These are phyloP conservation scores for Sinopyrophorus schimmeli DNA, from an alignment of 2,888 invertebrate species.

Conservation along the genomic window DNA sequence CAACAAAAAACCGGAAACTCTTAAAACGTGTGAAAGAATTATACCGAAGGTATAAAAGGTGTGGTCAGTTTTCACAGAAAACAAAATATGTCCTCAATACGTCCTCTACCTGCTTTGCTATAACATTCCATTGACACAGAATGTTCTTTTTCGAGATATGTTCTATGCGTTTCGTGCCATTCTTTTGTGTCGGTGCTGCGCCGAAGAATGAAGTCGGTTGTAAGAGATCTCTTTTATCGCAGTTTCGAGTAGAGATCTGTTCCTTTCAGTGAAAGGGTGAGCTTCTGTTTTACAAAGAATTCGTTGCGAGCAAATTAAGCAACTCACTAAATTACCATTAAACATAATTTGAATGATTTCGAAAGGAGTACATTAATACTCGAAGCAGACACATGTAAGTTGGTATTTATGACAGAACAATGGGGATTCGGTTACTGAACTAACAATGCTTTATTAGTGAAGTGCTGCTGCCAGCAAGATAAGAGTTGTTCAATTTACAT, in stretches of 20 bases:
- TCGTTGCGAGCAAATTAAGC: constrained; percentile 9
- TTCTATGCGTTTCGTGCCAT: constrained; percentile 39
- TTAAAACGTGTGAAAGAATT: constrained; percentile 55
- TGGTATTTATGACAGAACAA: constrained; percentile 48
- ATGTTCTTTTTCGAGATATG: constrained; percentile 48
- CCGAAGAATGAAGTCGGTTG: constrained; percentile 43
- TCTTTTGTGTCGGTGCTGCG: constrained; percentile 36
- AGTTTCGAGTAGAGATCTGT: too few relatives aligned
- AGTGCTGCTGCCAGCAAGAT: constrained; percentile 52
- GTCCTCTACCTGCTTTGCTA: constrained; percentile 46
- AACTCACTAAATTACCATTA: constrained; percentile 9
- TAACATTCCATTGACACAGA: constrained; percentile 54
- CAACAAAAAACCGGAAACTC: constrained; percentile 56
- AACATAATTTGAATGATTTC: constrained; percentile 10
- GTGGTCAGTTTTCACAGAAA: constrained; percentile 57
- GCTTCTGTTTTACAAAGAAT: too few relatives aligned
- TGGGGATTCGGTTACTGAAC: constrained; percentile 51
- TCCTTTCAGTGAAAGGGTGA: too few relatives aligned
- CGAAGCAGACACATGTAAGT: constrained; percentile 42
- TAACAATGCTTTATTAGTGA: constrained; percentile 55
- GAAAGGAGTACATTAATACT: constrained; percentile 30
- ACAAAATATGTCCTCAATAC: constrained; percentile 48
- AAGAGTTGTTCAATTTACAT: constrained; percentile 56
- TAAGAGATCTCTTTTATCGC: constrained; percentile 25
- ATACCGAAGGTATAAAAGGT: constrained; percentile 53